These are phyloP conservation scores for Euproctis similis DNA, from an alignment of 2,888 invertebrate species.

Conservation along the genomic window DNA sequence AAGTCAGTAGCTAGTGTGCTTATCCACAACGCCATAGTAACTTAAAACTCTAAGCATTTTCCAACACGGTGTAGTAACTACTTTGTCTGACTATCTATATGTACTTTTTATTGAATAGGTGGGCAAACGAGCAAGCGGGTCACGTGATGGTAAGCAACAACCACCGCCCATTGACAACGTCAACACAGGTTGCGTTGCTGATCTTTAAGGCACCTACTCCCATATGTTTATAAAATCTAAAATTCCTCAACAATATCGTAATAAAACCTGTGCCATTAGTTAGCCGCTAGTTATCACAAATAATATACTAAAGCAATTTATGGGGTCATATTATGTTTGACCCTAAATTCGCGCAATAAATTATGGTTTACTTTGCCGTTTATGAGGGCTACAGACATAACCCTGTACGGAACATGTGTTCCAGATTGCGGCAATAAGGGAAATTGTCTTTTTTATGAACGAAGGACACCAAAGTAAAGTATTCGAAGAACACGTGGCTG, in stretches of 20 bases:
- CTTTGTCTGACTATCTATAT: too few species aligned
- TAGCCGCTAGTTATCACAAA: slow-evolving; percentile 36
- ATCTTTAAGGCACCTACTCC: too few species aligned
- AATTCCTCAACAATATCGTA: slow-evolving; percentile 14
- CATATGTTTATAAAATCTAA: too few species aligned
- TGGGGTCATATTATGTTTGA: slow-evolving; percentile 61
- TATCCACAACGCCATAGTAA: too few species aligned
- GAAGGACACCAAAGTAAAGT: slow-evolving; percentile 60
- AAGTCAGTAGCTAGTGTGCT: too few species aligned
- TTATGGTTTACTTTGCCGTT: slow-evolving; percentile 75
- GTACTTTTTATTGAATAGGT: too few species aligned
- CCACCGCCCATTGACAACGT: too few species aligned
- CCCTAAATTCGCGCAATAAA: slow-evolving; percentile 72
- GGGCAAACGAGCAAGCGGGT: too few species aligned
- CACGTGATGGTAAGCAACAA: too few species aligned
- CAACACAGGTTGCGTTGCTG: too few species aligned
- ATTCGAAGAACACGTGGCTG: slow-evolving; percentile 41
- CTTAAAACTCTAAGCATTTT: too few species aligned
- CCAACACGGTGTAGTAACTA: too few species aligned
- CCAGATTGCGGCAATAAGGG: slow-evolving; percentile 74
- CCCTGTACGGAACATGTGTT: slow-evolving; percentile 65
- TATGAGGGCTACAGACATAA: slow-evolving; percentile 70
- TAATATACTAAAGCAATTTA: slow-evolving; percentile 63
- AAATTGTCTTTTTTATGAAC: slow-evolving; percentile 76
- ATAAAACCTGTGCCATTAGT: slow-evolving; percentile 31